Conservation (phyloP, 2,113 vertebrate genomes). For the Dicerorhinus sumatrensis region DNA sequence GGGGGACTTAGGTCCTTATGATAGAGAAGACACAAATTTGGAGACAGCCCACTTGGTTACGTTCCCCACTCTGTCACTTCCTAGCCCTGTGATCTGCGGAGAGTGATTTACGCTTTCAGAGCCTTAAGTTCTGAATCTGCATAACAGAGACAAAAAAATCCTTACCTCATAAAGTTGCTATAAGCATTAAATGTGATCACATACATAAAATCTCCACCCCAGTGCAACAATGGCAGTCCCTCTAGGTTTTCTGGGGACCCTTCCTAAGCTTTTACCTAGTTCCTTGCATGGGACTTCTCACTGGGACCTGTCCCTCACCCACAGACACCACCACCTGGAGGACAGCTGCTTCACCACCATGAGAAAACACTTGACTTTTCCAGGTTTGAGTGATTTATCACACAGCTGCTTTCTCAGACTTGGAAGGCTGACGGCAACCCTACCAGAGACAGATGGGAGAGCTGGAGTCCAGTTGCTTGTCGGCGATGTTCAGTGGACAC, state of each 20-base stretch:
- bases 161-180: neutral
- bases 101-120: neutral
- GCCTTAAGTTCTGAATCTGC: neutral
- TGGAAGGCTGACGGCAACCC: neutral
- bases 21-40: neutral
- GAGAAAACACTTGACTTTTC: slow-evolving; percentile 32
- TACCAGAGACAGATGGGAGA: slow-evolving; percentile 62
- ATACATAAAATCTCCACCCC: neutral
- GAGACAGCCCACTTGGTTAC: neutral
- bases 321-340: neutral
- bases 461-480: slow-evolving; percentile 52
- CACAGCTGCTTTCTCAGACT: slow-evolving; percentile 20
- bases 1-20: neutral
- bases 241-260: neutral
- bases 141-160: neutral
- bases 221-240: neutral
- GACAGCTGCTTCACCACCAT: neutral
- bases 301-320: neutral
- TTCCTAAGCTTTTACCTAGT: neutral
- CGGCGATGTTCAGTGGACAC: slow-evolving; percentile 39
- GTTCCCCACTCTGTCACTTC: neutral
- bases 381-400: slow-evolving; percentile 51
- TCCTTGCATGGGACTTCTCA: neutral
- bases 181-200: neutral
- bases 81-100: neutral